A percentile compares a stretch with the other conserved stretches of the same genome.
Conservation (phyloP, 2,797 vertebrate species). For the Potorous gilbertii region DNA sequence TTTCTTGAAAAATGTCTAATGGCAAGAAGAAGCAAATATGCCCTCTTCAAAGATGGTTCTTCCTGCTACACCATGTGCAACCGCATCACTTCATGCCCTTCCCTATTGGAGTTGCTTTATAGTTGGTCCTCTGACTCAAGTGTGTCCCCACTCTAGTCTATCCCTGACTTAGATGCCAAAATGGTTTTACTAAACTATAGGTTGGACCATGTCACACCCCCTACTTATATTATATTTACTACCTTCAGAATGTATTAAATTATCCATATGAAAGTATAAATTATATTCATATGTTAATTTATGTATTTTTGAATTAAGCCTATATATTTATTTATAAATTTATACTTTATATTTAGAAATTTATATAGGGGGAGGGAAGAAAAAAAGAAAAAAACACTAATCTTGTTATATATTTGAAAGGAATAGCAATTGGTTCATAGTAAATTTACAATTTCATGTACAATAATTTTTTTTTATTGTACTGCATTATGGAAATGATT, state of each 20-base stretch:
- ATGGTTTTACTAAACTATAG: neutral
- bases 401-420: neutral
- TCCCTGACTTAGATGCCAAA: neutral
- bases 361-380: neutral
- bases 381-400: neutral
- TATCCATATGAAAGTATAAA: neutral
- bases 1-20: neutral
- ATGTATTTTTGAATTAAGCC: neutral
- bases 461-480: neutral
- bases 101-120: neutral
- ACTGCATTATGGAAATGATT: neutral
- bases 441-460: neutral
- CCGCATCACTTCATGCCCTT: neutral
- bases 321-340: neutral
- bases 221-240: neutral
- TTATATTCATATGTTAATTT: neutral
- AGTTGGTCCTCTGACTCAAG: neutral
- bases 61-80: neutral
- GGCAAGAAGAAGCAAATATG: neutral
- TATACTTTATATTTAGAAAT: neutral
- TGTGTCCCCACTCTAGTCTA: neutral
- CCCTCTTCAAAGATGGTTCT: neutral
- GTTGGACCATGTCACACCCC: neutral
- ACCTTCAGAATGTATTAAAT: neutral
- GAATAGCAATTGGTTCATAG: neutral